Evolutionary conservation across 1,140 invertebrate species (phyloP).

Genomic region (Hyles euphorbiae): DNA sequence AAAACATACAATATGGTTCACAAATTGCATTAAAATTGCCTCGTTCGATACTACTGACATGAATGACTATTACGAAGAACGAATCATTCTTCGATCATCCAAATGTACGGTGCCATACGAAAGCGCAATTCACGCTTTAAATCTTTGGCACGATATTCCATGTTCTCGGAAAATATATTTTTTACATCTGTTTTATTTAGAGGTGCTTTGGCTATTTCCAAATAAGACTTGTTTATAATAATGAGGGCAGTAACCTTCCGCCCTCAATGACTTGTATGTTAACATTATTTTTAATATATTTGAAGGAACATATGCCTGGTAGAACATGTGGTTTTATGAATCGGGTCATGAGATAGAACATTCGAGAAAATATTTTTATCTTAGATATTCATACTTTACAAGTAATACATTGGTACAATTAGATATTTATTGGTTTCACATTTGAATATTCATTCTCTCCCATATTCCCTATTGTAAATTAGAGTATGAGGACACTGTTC

Average conservation of each 20-base stretch:
- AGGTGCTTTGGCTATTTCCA: conserved; percentile 34
- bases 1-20: background rate
- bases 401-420: too few species aligned
- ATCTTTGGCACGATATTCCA: conserved; percentile 13
- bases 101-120: background rate
- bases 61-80: conserved; percentile 5
- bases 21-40: conserved; percentile 9
- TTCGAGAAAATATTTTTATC: too few species aligned
- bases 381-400: too few species aligned
- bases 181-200: conserved; percentile 21
- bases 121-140: conserved; percentile 11
- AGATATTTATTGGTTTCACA: too few species aligned
- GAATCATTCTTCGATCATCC: conserved; percentile 2
- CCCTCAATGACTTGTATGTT: too few species aligned
- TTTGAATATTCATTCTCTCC: too few species aligned
- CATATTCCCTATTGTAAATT: too few species aligned
- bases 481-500: too few species aligned
- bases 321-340: background rate
- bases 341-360: too few species aligned
- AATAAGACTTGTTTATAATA: conserved; percentile 41
- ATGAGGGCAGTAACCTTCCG: conserved; percentile 32
- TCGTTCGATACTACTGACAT: conserved; percentile 6
- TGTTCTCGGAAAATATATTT: conserved; percentile 9
- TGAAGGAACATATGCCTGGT: background rate
- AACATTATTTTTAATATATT: background rate